Evolutionary conservation across 2,888 invertebrate species (phyloP).

Genomic region (Vanessa cardui): DNA sequence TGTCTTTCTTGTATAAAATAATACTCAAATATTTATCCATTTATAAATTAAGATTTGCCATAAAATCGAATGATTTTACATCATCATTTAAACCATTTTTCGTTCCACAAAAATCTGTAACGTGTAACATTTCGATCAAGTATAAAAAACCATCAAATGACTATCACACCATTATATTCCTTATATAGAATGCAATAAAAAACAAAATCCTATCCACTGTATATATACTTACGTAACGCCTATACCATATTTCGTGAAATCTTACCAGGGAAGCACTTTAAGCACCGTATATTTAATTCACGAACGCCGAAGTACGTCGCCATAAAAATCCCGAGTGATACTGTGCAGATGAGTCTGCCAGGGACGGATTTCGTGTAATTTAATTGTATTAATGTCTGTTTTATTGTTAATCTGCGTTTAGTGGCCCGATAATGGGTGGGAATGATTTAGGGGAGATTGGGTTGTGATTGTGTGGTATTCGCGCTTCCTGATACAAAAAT

Average conservation of each 20-base stretch:
- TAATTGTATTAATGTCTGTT: slow-evolving; percentile 77
- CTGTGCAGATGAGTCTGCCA: slow-evolving; percentile 79
- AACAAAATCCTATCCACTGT: slow-evolving; percentile 6
- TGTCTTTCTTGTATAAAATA: too few species aligned
- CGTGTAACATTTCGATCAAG: neutral
- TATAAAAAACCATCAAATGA: neutral
- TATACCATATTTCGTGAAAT: slow-evolving; percentile 74
- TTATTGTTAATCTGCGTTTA: slow-evolving; percentile 80
- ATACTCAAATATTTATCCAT: too few species aligned
- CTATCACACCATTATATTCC: neutral
- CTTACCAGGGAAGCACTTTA: slow-evolving; percentile 78
- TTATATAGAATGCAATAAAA: neutral
- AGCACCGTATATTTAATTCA: slow-evolving; percentile 81
- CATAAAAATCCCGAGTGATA: slow-evolving; percentile 80
- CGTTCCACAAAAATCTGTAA: neutral
- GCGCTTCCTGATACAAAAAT: too few species aligned
- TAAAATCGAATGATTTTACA: neutral
- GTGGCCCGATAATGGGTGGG: slow-evolving; percentile 70
- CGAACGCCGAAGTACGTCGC: slow-evolving; percentile 74
- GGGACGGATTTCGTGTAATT: slow-evolving; percentile 72
- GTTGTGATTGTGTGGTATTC: slow-evolving; percentile 37
- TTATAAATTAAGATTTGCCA: too few species aligned
- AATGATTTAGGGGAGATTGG: slow-evolving; percentile 57
- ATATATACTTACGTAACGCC: slow-evolving; percentile 6
- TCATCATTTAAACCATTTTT: neutral